These are phyloP conservation scores for Phrynosoma platyrhinos DNA, from an alignment of 2,113 vertebrate genomes.

Conservation along the genomic window DNA sequence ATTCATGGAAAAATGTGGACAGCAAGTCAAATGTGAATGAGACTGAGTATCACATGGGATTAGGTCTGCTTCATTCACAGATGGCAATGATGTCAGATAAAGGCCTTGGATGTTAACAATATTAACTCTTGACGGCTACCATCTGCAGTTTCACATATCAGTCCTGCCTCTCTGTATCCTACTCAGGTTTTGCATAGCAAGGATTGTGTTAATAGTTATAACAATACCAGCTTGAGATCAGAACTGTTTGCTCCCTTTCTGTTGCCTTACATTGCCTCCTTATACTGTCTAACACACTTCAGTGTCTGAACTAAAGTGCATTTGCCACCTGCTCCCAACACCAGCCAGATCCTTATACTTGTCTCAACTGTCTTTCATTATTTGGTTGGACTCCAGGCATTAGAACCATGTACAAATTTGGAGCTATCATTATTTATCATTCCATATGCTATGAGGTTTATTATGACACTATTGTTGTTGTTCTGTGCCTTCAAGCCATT, in stretches of 20 bases:
- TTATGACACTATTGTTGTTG: background rate
- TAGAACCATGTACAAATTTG: constrained; percentile 28
- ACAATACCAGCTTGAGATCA: constrained; percentile 16
- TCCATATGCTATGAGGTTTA: constrained; percentile 1
- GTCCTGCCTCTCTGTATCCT: background rate
- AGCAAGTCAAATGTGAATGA: constrained; percentile 15
- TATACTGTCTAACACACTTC: background rate
- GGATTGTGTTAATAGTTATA: constrained; percentile 31
- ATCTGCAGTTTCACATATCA: background rate
- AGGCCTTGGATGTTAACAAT: background rate
- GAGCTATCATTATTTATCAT: background rate
- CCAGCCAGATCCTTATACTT: constrained; percentile 8
- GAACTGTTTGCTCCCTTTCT: constrained; percentile 20
- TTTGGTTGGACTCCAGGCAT: constrained; percentile 23
- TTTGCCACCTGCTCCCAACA: constrained; percentile 29
- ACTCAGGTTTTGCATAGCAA: background rate
- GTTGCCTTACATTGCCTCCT: constrained; percentile 24
- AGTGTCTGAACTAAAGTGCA: background rate
- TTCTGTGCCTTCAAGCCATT: too few relatives aligned
- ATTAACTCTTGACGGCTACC: background rate
- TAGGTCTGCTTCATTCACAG: background rate
- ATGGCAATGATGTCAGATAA: constrained; percentile 4
- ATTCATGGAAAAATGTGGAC: background rate
- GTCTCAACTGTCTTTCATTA: constrained; percentile 5
- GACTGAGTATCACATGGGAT: background rate